A percentile compares a stretch with the other conserved stretches of the same genome.
phyloP scores from a whole-genome alignment of 2,888 invertebrate species.

The Aspidiotus destructor region DNA sequence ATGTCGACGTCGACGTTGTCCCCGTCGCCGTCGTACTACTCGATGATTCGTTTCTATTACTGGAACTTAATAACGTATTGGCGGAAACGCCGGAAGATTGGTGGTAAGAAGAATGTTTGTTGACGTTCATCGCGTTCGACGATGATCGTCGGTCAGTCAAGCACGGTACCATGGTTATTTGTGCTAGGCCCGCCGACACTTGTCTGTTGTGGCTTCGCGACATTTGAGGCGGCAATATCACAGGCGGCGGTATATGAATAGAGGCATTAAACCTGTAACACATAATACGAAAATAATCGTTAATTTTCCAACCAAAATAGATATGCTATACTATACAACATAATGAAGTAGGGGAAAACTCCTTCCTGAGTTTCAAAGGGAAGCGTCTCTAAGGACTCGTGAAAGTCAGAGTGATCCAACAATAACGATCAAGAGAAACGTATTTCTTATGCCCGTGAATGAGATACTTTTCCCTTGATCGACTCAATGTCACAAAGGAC shows the following conservation, averaged over 20 bases:
- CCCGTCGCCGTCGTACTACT: not conserved
- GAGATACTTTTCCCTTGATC: too few species aligned
- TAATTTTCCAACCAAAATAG: too few species aligned
- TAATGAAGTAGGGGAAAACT: too few species aligned
- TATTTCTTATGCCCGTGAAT: too few species aligned
- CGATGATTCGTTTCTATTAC: conserved; percentile 1
- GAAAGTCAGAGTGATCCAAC: too few species aligned
- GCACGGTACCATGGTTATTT: conserved; percentile 38
- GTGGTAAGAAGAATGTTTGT: not conserved
- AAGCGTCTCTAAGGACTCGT: too few species aligned
- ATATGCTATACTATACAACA: too few species aligned
- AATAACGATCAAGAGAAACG: too few species aligned
- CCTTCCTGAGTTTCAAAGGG: too few species aligned
- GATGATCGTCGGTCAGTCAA: conserved; percentile 26
- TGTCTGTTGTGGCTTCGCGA: not conserved
- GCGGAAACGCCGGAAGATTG: not conserved
- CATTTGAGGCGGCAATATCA: not conserved
- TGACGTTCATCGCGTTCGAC: not conserved
- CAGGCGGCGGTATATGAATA: not conserved
- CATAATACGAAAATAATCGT: too few species aligned
- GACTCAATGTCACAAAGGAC: too few species aligned
- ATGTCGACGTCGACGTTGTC: not conserved
- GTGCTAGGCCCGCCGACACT: conserved; percentile 31
- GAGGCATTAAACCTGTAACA: conserved; percentile 5
- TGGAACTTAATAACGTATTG: not conserved